A percentile compares a stretch with the other conserved stretches of the same genome.
phyloP scores from a whole-genome alignment of 2,797 vertebrate species.

The Channa striata region DNA sequence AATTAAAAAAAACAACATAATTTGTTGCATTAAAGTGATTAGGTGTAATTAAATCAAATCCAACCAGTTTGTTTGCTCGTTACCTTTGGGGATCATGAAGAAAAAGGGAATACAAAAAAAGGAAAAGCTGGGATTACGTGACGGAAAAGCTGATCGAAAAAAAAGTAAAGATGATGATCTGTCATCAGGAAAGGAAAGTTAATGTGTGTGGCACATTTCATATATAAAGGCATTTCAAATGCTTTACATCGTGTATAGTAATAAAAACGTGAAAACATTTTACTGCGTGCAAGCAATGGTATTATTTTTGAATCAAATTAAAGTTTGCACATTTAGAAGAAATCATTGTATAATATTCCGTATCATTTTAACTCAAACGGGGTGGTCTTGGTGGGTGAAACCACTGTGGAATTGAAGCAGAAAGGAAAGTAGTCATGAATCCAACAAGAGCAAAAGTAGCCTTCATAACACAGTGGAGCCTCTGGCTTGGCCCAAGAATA shows the following conservation, averaged over 20 bases:
- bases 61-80: slow-evolving; percentile 87
- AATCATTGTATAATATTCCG: slow-evolving; percentile 32
- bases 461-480: slow-evolving; percentile 54
- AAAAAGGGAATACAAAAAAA: slow-evolving; percentile 30
- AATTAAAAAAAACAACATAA: slow-evolving; percentile 87
- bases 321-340: too few relatives aligned
- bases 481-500: slow-evolving; percentile 63
- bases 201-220: too few relatives aligned
- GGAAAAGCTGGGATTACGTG: slow-evolving; percentile 4
- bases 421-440: slow-evolving; percentile 47
- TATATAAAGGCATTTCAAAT: too few relatives aligned
- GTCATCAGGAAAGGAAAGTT: too few relatives aligned
- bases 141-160: slow-evolving; percentile 55
- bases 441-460: slow-evolving; percentile 46
- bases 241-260: too few relatives aligned
- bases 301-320: too few relatives aligned
- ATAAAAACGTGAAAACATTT: too few relatives aligned
- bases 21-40: slow-evolving; percentile 93
- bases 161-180: slow-evolving; percentile 82
- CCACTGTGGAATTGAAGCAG: slow-evolving; percentile 41
- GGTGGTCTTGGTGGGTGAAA: slow-evolving; percentile 35
- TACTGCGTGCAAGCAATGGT: too few relatives aligned
- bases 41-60: slow-evolving; percentile 93
- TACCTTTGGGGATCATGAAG: slow-evolving; percentile 76
- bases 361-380: slow-evolving; percentile 5